phyloP scores from a whole-genome alignment of 1,140 invertebrate genomes.

The Calliopsis andreniformis region DNA sequence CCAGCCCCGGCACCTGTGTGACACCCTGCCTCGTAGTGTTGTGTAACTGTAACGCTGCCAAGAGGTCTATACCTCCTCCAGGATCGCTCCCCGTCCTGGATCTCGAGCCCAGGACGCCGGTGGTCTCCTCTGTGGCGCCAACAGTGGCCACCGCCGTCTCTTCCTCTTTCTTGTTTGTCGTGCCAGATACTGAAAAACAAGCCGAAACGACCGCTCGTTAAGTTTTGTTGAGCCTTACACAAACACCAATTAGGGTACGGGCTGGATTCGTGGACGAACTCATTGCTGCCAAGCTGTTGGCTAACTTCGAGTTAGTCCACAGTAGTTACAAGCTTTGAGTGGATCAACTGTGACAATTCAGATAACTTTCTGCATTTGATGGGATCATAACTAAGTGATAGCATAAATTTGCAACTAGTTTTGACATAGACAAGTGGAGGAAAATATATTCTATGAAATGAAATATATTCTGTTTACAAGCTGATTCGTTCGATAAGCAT shows the following conservation, averaged over 20 bases:
- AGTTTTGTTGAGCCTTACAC: background rate
- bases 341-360: too few relatives aligned
- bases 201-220: constrained; percentile 19
- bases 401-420: too few relatives aligned
- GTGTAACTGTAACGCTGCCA: constrained; percentile 83
- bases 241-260: background rate
- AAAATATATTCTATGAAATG: too few relatives aligned
- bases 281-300: background rate
- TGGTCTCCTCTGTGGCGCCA: constrained; percentile 60
- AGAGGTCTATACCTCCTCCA: constrained; percentile 82
- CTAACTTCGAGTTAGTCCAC: too few relatives aligned
- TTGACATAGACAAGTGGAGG: too few relatives aligned
- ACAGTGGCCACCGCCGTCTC: constrained; percentile 66
- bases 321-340: too few relatives aligned
- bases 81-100: constrained; percentile 71
- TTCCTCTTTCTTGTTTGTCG: constrained; percentile 75
- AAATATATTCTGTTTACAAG: too few relatives aligned
- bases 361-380: too few relatives aligned
- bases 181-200: constrained; percentile 74
- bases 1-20: constrained; percentile 82
- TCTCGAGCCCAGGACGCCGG: constrained; percentile 65
- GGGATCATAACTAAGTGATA: too few relatives aligned
- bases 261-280: background rate
- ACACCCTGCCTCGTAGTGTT: constrained; percentile 83
- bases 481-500: too few relatives aligned